These are phyloP conservation scores for Atopsyche davidsoni DNA, from an alignment of 1,140 invertebrate genomes.

Conservation along the genomic window DNA sequence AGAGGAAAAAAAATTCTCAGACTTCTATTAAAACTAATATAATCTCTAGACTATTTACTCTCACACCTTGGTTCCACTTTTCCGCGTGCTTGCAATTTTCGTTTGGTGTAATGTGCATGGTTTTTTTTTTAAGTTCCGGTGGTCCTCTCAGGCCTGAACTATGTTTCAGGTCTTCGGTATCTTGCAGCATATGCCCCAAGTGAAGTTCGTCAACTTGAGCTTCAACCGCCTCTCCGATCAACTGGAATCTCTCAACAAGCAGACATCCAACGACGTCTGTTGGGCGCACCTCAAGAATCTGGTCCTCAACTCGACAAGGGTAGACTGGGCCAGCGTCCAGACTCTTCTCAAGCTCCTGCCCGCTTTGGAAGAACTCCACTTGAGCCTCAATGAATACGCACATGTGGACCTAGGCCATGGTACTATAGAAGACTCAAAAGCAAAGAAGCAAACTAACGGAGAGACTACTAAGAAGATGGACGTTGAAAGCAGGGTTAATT, in stretches of 20 bases:
- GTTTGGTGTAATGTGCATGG: too few relatives aligned
- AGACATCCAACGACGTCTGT: slow-evolving; percentile 41
- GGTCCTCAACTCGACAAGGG: slow-evolving; percentile 79
- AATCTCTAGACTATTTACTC: too few relatives aligned
- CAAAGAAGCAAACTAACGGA: slow-evolving; percentile 31
- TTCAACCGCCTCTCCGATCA: slow-evolving; percentile 74
- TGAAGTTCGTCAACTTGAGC: slow-evolving; percentile 86
- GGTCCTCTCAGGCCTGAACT: too few relatives aligned
- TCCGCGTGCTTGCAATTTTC: too few relatives aligned
- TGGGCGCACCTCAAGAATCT: slow-evolving; percentile 66
- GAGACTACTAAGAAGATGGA: slow-evolving; percentile 37
- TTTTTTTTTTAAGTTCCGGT: too few relatives aligned
- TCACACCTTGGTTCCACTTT: too few relatives aligned
- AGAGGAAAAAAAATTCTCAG: too few relatives aligned
- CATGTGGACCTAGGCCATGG: slow-evolving; percentile 53
- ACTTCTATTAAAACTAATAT: too few relatives aligned
- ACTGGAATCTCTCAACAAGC: slow-evolving; percentile 47
- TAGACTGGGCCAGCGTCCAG: slow-evolving; percentile 78
- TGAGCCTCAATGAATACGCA: slow-evolving; percentile 81
- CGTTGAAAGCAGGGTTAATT: slow-evolving; percentile 33
- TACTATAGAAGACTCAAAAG: not conserved
- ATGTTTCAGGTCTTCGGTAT: slow-evolving; percentile 71
- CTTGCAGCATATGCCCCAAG: slow-evolving; percentile 74
- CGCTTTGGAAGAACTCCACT: slow-evolving; percentile 80
- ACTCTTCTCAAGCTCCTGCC: slow-evolving; percentile 67